Conservation (phyloP, 2,888 invertebrate genomes). For the Unio pictorum region DNA sequence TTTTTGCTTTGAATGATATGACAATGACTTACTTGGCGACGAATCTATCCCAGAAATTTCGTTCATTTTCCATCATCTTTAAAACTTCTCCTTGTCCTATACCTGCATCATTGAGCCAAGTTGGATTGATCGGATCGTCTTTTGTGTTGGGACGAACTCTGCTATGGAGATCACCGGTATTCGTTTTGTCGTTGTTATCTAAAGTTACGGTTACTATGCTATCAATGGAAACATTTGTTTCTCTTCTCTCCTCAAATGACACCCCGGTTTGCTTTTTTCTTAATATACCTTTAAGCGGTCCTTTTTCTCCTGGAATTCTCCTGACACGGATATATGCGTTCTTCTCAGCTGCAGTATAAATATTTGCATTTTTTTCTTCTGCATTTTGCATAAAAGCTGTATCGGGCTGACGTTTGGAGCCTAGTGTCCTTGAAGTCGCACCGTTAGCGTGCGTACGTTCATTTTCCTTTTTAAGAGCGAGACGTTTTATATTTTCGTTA, state of each 20-base stretch:
- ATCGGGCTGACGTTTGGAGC: not conserved
- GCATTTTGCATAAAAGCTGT: slow-evolving; percentile 12
- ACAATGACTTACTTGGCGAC: slow-evolving; percentile 75
- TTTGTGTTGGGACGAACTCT: slow-evolving; percentile 7
- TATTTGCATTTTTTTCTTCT: slow-evolving; percentile 8
- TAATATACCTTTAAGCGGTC: not conserved
- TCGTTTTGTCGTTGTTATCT: no score
- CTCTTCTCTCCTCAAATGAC: no score
- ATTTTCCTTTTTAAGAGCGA: no score
- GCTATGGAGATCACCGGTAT: no score
- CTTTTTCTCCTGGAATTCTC: no score
- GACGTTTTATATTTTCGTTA: slow-evolving; percentile 6
- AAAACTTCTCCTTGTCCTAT: slow-evolving; percentile 49
- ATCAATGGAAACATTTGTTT: no score
- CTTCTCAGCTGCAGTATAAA: no score
- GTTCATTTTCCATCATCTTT: slow-evolving; percentile 77
- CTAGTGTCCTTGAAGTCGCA: slow-evolving; percentile 21
- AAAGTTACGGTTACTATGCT: no score
- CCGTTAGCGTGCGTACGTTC: no score
- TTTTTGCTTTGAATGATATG: no score
- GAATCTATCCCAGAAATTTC: slow-evolving; percentile 91
- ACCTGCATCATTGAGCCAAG: slow-evolving; percentile 55
- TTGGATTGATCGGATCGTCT: slow-evolving; percentile 51
- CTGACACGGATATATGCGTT: not conserved
- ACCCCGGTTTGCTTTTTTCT: slow-evolving; percentile 1